These are phyloP conservation scores for Nasonia vitripennis DNA, from an alignment of 1,140 invertebrate genomes.

Conservation along the genomic window DNA sequence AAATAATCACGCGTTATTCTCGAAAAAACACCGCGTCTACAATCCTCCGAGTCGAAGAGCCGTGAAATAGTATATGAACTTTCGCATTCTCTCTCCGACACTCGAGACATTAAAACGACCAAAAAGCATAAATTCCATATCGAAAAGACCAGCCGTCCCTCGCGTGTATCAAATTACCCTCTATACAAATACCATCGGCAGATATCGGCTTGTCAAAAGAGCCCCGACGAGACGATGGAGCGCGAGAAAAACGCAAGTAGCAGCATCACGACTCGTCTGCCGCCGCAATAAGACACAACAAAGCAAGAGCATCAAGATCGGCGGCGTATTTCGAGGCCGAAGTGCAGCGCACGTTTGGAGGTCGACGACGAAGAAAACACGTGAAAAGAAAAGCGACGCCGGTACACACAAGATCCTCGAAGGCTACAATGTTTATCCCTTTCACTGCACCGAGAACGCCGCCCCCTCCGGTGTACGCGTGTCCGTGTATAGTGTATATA, in stretches of 20 bases:
- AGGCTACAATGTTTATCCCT: constrained; percentile 10
- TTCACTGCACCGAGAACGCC: not conserved
- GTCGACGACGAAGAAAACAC: constrained; percentile 9
- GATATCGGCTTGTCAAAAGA: not conserved
- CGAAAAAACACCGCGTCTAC: not conserved
- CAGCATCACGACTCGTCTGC: not conserved
- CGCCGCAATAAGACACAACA: not conserved
- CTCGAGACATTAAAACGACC: too few species aligned
- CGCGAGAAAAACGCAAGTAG: not conserved
- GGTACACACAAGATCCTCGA: not conserved
- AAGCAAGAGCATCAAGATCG: not conserved
- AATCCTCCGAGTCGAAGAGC: not conserved
- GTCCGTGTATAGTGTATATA: too few species aligned
- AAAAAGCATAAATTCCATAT: too few species aligned
- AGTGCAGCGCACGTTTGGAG: constrained; percentile 22
- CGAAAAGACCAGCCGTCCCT: not conserved
- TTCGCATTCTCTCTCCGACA: too few species aligned
- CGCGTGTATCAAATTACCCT: not conserved
- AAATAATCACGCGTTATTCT: too few species aligned
- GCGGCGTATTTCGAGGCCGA: constrained; percentile 1
- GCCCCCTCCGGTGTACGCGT: not conserved
- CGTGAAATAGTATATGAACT: not conserved
- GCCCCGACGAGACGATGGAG: too few species aligned
- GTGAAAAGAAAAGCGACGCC: constrained; percentile 10
- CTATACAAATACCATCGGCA: not conserved